Evolutionary conservation across 2,888 invertebrate species (phyloP), one percentile per base, ranked within the genome.

Genomic region (Beris chalybata): DNA sequence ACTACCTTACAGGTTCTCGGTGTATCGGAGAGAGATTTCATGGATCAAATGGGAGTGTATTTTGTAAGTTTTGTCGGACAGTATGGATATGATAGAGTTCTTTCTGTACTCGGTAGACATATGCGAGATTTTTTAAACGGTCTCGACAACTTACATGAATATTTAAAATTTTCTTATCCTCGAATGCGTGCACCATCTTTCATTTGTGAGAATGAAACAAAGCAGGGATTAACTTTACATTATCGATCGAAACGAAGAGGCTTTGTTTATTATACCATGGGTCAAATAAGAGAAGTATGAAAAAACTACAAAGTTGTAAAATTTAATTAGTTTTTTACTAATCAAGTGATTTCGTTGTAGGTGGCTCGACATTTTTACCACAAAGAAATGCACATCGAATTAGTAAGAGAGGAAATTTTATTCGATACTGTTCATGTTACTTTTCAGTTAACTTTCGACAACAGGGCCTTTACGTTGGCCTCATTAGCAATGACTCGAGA

Each of bases 261-360:
- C 0, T 97, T 95, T 78, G 91, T 97, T 5, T 94, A 94, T 80
- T 98, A 98, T 77, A 95, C 97, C 5, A 96, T 96, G 90, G 97
- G 97, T 3, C 96, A 96, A 81, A 95, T 97, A 71, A 85, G 92
- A 77, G 93, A 91, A 85, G 90, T 89, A 73, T 38, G 9, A 38
- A 38, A 5, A 38, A 22, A 22, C 3, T 22, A 22, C 22, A 22
- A 22, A 22, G 22, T 22, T 22, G 22, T 22, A 29, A 29, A 22
- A 44, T 45, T 43, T 30, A 22, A 38, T 56, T 31, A 22, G 22
- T 22, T 22, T 22, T 1, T 1, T 22, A 22, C 22, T 22, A 22
- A 22, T 22, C 22, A 22, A 22, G 22, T 22, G 22, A 3, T 22
- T 22, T 22, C 3, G 22, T 22, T 22, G 22, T 22, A 89, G 89